These are phyloP conservation scores for Brachyopa scutellaris DNA, from an alignment of 2,888 invertebrate species.

Conservation along the genomic window DNA sequence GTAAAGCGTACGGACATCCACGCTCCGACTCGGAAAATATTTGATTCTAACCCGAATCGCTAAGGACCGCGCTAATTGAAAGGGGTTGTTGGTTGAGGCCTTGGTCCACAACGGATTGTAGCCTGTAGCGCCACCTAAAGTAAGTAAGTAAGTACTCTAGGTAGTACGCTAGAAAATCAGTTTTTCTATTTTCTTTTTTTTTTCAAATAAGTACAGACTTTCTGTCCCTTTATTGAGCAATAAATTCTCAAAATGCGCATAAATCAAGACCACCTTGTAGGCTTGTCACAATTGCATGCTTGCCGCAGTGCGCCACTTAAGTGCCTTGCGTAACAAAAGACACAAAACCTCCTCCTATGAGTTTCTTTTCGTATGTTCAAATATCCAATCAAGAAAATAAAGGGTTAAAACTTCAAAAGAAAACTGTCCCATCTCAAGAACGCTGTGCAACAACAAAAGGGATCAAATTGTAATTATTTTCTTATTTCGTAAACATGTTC, in stretches of 20 bases:
- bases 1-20: too few species aligned
- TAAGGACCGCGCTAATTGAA: too few species aligned
- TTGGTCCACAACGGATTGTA: too few species aligned
- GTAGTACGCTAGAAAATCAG: too few species aligned
- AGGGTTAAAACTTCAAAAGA: slow-evolving; percentile 45
- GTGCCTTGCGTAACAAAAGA: slow-evolving; percentile 40
- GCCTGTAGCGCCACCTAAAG: too few species aligned
- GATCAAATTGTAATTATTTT: slow-evolving; percentile 72
- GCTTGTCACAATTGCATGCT: slow-evolving; percentile 63
- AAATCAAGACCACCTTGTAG: slow-evolving; percentile 52
- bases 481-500: slow-evolving; percentile 71
- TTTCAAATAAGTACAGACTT: too few species aligned
- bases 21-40: too few species aligned
- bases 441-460: slow-evolving; percentile 51
- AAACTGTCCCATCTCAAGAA: slow-evolving; percentile 47
- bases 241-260: slow-evolving; percentile 37
- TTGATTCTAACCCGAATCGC: too few species aligned
- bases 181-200: too few species aligned
- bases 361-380: not conserved
- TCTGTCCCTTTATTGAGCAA: not conserved
- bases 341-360: not conserved
- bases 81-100: too few species aligned
- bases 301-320: slow-evolving; percentile 59
- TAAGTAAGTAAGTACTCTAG: too few species aligned
- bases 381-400: slow-evolving; percentile 18